These are phyloP conservation scores for Enteromius fasciolatus DNA, from an alignment of 2,797 vertebrate genomes.

Conservation along the genomic window DNA sequence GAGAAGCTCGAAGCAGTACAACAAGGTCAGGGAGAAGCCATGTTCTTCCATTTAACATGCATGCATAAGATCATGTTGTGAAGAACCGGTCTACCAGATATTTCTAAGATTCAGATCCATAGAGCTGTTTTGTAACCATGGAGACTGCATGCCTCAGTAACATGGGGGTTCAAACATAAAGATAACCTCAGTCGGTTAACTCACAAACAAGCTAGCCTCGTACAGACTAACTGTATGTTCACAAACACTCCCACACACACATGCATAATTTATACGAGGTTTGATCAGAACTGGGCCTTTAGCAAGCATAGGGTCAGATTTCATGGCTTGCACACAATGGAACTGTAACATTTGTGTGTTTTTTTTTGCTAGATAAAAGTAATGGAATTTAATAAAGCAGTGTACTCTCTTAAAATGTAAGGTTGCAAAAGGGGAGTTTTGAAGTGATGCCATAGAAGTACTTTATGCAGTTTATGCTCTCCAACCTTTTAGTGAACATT, in stretches of 20 bases:
- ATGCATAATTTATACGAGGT: conserved; percentile 36
- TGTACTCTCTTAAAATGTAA: not conserved
- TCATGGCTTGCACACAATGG: not conserved
- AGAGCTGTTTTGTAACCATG: conserved; percentile 66
- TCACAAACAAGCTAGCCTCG: not conserved
- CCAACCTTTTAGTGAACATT: not conserved
- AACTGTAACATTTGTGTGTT: not conserved
- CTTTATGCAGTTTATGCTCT: not conserved
- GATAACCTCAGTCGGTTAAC: conserved; percentile 9
- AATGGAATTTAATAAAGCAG: not conserved
- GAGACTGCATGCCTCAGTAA: conserved; percentile 64
- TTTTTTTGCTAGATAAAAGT: not conserved
- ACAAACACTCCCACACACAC: conserved; percentile 24
- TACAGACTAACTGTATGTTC: conserved; percentile 2
- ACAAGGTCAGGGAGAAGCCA: conserved; percentile 62
- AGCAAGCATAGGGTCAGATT: conserved; percentile 12
- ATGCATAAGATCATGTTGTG: conserved; percentile 8
- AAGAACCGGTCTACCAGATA: not conserved
- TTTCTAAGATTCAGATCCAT: conserved; percentile 46
- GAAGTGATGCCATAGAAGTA: not conserved
- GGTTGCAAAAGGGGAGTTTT: not conserved
- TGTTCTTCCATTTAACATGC: conserved; percentile 51
- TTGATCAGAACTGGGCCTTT: conserved; percentile 37
- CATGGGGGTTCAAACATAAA: conserved; percentile 9
- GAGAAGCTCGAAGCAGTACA: conserved; percentile 34